Conservation (phyloP, 2,888 invertebrate species). For the Cephus rjabovi region DNA sequence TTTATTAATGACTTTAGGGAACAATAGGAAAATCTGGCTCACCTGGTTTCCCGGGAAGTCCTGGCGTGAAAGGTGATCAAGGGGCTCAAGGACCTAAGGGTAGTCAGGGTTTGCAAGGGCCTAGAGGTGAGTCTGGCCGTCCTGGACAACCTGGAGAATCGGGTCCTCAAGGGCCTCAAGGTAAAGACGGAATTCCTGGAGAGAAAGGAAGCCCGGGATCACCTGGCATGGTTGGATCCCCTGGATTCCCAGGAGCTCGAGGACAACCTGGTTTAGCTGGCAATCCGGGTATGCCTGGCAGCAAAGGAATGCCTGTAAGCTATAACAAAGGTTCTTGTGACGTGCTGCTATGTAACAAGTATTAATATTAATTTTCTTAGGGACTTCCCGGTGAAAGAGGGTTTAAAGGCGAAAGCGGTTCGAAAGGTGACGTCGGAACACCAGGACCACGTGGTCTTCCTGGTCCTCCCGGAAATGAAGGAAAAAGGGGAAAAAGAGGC, state of each 20-base stretch:
- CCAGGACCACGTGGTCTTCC: slow-evolving; percentile 82
- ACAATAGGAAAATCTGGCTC: slow-evolving; percentile 84
- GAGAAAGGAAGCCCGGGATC: slow-evolving; percentile 84
- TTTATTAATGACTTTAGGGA: slow-evolving; percentile 69
- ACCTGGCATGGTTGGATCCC: slow-evolving; percentile 78
- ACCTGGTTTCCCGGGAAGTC: slow-evolving; percentile 86
- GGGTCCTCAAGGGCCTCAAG: slow-evolving; percentile 80
- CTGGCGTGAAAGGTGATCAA: slow-evolving; percentile 85
- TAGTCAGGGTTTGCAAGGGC: slow-evolving; percentile 84
- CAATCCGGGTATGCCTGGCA: slow-evolving; percentile 78
- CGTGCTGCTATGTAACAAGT: neutral
- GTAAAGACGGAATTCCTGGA: slow-evolving; percentile 83
- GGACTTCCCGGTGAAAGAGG: slow-evolving; percentile 84
- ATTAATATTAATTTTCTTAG: slow-evolving; percentile 60
- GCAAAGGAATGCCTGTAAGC: slow-evolving; percentile 80
- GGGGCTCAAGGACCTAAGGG: slow-evolving; percentile 83
- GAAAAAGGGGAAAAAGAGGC: slow-evolving; percentile 85
- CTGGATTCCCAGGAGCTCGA: slow-evolving; percentile 85
- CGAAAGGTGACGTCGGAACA: slow-evolving; percentile 80
- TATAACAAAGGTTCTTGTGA: neutral
- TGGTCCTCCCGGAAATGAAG: slow-evolving; percentile 80
- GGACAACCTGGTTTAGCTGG: slow-evolving; percentile 83
- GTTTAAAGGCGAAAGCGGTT: slow-evolving; percentile 81
- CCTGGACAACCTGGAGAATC: slow-evolving; percentile 82
- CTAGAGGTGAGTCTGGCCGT: slow-evolving; percentile 82